Evolutionary conservation across 2,888 invertebrate genomes (phyloP), one percentile per base, ranked within the genome.

Genomic region (Rhamnusium bicolor): DNA sequence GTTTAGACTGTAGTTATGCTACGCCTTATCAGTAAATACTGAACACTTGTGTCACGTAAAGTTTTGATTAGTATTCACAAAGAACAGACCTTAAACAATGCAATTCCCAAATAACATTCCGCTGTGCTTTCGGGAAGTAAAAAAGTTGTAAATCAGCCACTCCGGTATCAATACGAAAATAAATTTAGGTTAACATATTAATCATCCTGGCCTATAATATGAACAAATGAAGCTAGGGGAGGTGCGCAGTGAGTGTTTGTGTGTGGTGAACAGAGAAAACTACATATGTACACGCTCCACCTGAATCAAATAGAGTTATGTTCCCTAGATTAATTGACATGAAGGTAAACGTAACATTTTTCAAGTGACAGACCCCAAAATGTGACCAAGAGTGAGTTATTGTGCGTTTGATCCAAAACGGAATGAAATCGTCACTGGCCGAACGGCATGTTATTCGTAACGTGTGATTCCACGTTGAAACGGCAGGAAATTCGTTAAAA

Each of bases 271-370:
- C 75, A 78, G 79, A 81, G 76, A 71, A 78, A 71, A 76, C 77
- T 78, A 79, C 76, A 61, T 71, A 82, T 84, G 75, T 83, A 84
- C 83, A 84, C 81, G 83, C 83, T 84, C 82, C 84, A 84, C 83
- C 81, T 83, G 80, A 81, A 80, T 82, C 76, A 86, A 85, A 91
- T 91, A 90, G 91, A 90, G 86, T 86, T 80, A 82, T 94, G 93
- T 93, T 93, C 93, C 93, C 93, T 93, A 93, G 91, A 92, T 91
- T 94, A 94, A 94, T 94, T 94, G 93, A 94, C 94, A 93, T 93
- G 92, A 92, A 93, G 91, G 92, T 87, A 92, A 88, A 88, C 88
- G 87, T 87, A 89, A 92, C 91, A 85, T 85, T 80, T 85, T 75
- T 81, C 79, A 82, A 84, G 84, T 83, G 81, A 83, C 82, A 83